Conservation (phyloP, 2,797 vertebrate genomes). For the Gymnothorax reevesii region DNA sequence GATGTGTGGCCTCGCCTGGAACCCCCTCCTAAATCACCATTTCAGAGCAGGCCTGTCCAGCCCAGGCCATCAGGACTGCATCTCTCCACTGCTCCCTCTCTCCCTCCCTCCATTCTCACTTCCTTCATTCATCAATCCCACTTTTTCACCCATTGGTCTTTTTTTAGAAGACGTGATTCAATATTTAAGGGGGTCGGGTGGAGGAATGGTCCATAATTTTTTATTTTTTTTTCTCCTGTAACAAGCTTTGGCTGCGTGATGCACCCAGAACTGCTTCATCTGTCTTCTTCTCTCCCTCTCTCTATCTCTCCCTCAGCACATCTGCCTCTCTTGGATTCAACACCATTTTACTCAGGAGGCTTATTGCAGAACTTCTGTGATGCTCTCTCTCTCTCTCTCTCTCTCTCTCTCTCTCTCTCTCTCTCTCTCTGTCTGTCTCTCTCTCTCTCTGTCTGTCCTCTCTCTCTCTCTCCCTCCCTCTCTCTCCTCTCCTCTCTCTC, state of each 20-base stretch:
- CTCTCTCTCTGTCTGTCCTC: background rate
- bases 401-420: background rate
- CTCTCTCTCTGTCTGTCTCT: background rate
- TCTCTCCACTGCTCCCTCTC: conserved; percentile 16
- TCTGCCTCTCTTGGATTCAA: background rate
- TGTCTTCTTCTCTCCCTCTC: background rate
- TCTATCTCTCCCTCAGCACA: background rate
- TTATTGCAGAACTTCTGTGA: background rate
- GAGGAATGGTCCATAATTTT: background rate
- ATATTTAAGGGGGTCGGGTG: background rate
- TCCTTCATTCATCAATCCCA: conserved; percentile 36
- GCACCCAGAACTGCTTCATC: background rate
- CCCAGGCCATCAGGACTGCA: background rate
- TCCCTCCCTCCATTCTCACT: background rate
- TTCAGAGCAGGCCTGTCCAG: background rate
- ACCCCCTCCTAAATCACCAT: conserved; percentile 8
- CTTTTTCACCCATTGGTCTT: conserved; percentile 39
- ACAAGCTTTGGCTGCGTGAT: background rate
- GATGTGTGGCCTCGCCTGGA: background rate
- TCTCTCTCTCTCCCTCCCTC: background rate
- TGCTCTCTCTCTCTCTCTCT: background rate
- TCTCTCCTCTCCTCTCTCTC: background rate
- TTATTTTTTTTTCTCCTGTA: background rate
- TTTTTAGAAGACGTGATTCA: background rate
- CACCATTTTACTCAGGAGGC: background rate